Percentiles rank a stretch among this genome's conserved stretches.
These are phyloP conservation scores for Aspiorhynchus laticeps DNA, from an alignment of 2,113 vertebrate species.

Conservation along the genomic window DNA sequence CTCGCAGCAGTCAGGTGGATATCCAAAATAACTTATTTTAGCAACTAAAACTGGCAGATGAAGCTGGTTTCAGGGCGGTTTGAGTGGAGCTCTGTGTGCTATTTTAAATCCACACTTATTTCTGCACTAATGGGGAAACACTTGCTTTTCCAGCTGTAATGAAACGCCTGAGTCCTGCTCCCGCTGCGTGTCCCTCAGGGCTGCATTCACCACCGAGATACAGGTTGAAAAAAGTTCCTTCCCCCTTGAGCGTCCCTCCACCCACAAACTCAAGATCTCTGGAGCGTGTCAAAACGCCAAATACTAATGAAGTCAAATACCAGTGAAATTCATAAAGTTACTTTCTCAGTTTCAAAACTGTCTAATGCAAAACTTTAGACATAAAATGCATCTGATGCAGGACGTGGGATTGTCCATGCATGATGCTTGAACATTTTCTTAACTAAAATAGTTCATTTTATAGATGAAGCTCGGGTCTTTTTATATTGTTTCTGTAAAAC, in stretches of 20 bases:
- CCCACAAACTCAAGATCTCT: slow-evolving; percentile 25
- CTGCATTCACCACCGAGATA: slow-evolving; percentile 22
- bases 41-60: slow-evolving; percentile 4
- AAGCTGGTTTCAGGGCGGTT: background rate
- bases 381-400: background rate
- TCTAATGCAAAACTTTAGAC: background rate
- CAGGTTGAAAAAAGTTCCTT: background rate
- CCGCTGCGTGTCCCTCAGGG: slow-evolving; percentile 22
- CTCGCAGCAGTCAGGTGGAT: background rate
- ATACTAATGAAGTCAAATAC: slow-evolving; percentile 13
- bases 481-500: background rate
- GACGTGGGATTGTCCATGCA: background rate
- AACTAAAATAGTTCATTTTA: background rate
- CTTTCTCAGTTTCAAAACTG: background rate
- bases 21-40: background rate
- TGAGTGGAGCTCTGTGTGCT: background rate
- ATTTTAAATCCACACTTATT: slow-evolving; percentile 31
- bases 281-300: slow-evolving; percentile 12
- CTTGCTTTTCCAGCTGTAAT: slow-evolving; percentile 27
- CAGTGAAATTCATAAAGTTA: background rate
- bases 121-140: slow-evolving; percentile 36
- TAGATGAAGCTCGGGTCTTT: background rate
- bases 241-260: slow-evolving; percentile 26
- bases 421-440: background rate
- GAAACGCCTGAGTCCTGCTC: slow-evolving; percentile 27